Evolutionary conservation across 2,888 invertebrate genomes (phyloP), one percentile per base, ranked within the genome.

Genomic region (Cremastinae sp.): DNA sequence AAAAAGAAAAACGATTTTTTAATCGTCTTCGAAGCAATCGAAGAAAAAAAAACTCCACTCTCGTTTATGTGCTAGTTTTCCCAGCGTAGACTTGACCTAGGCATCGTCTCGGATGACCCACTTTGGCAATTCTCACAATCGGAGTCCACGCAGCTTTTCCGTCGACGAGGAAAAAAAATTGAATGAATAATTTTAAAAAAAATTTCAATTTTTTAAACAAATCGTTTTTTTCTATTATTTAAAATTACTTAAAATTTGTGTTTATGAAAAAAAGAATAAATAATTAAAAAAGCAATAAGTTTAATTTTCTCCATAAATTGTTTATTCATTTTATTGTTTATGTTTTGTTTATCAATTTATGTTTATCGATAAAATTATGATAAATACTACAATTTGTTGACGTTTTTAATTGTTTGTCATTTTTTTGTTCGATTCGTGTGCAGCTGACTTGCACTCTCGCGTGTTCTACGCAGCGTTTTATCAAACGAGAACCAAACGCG

Each of bases 11-110:
- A 53, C 7, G 14, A 59, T 43, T 16, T 12, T 16, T 41, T 12
- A 2, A 68, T 20, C 0, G 7, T 47, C 3, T 16, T 28, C 22
- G 14, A 43, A 20, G 14, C 16, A 12, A 5, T 0, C 7, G 2
- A 20, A n/a, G 14, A 43, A 9, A 2, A 18, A 14, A 16, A 53
- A 16, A 35, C 18, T 47, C 75, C 81, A 83, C 85, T 83, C 83
- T 84, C 83, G 82, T 81, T 84, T 84, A 83, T 83, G 83, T 83
- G 79, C 81, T 78, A 73, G 78, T 59, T 61, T 22, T 43, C 43
- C 74, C 59, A 70, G 78, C 81, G 16, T 59, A 59, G 82, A 79
- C 80, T 59, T 82, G 84, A 83, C 84, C 85, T 83, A 84, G 82
- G 84, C 79, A 80, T 82, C 79, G 82, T 59, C 55, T 79, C 80